Evolutionary conservation across 1,140 invertebrate species (phyloP).

Genomic region (Microplitis demolitor): DNA sequence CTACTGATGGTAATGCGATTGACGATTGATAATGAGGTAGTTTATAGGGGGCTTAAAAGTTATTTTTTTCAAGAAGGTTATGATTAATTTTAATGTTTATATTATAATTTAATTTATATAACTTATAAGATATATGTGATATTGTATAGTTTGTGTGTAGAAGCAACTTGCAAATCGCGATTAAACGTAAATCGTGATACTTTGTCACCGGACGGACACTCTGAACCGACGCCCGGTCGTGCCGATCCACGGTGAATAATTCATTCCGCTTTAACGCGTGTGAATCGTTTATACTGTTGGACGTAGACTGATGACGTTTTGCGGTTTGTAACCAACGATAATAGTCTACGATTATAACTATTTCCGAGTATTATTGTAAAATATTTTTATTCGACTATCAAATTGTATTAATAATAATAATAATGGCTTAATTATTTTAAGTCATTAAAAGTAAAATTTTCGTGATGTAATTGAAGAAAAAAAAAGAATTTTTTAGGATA

Average conservation of each 20-base stretch:
- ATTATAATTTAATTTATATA: neutral
- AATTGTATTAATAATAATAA: slow-evolving; percentile 9
- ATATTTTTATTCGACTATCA: slow-evolving; percentile 27
- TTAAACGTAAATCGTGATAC: slow-evolving; percentile 38
- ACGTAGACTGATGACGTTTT: slow-evolving; percentile 33
- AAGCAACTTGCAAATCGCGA: slow-evolving; percentile 36
- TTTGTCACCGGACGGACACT: slow-evolving; percentile 38
- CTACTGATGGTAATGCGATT: too few relatives aligned
- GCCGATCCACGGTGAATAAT: slow-evolving; percentile 36
- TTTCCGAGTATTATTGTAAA: slow-evolving; percentile 27
- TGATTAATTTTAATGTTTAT: neutral
- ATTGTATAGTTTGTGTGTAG: slow-evolving; percentile 4
- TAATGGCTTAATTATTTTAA: neutral
- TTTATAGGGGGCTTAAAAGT: neutral
- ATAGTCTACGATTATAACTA: slow-evolving; percentile 27
- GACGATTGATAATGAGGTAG: too few relatives aligned
- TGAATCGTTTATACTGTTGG: slow-evolving; percentile 34
- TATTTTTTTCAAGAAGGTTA: neutral
- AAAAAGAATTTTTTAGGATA: neutral
- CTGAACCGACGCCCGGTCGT: slow-evolving; percentile 15
- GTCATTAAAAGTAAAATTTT: too few relatives aligned
- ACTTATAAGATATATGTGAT: neutral
- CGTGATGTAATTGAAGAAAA: too few relatives aligned
- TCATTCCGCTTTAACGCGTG: slow-evolving; percentile 35
- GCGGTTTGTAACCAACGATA: slow-evolving; percentile 12